Evolutionary conservation across 2,888 invertebrate species (phyloP).

Genomic region (Agapostemon virescens): DNA sequence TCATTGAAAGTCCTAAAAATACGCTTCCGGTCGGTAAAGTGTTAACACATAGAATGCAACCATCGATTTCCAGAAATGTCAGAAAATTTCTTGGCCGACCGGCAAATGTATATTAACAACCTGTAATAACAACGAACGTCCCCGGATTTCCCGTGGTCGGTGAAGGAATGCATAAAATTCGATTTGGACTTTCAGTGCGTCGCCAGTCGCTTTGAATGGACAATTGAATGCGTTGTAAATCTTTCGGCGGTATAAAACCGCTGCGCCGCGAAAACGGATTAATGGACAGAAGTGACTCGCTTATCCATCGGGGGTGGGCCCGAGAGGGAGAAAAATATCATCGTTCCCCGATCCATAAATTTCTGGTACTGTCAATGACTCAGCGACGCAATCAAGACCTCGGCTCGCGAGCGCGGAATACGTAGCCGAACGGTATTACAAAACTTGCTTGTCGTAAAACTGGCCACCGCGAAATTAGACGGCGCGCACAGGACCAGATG

Average conservation of each 20-base stretch:
- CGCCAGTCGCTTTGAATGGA: slow-evolving; percentile 40
- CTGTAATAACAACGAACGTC: slow-evolving; percentile 39
- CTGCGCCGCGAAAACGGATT: slow-evolving; percentile 63
- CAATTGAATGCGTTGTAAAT: slow-evolving; percentile 62
- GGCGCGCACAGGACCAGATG: slow-evolving; percentile 33
- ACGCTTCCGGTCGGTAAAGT: no score
- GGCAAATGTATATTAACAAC: not conserved
- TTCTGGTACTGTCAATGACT: slow-evolving; percentile 67
- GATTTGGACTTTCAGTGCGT: slow-evolving; percentile 38
- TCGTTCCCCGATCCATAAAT: slow-evolving; percentile 62
- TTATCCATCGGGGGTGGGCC: slow-evolving; percentile 47
- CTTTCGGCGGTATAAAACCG: slow-evolving; percentile 55
- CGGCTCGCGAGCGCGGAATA: slow-evolving; percentile 12
- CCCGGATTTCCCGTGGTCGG: slow-evolving; percentile 14
- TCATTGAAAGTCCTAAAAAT: no score
- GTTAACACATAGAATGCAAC: no score
- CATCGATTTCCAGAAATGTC: not conserved
- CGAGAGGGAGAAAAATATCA: slow-evolving; percentile 39
- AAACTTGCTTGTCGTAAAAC: slow-evolving; percentile 53
- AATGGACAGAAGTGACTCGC: slow-evolving; percentile 63
- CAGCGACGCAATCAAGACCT: slow-evolving; percentile 65
- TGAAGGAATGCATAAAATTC: slow-evolving; percentile 33
- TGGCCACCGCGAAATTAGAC: slow-evolving; percentile 59
- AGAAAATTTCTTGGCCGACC: not conserved
- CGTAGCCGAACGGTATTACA: slow-evolving; percentile 23